Conservation (phyloP, 2,888 invertebrate genomes). For the Himalopsyche japonica region DNA sequence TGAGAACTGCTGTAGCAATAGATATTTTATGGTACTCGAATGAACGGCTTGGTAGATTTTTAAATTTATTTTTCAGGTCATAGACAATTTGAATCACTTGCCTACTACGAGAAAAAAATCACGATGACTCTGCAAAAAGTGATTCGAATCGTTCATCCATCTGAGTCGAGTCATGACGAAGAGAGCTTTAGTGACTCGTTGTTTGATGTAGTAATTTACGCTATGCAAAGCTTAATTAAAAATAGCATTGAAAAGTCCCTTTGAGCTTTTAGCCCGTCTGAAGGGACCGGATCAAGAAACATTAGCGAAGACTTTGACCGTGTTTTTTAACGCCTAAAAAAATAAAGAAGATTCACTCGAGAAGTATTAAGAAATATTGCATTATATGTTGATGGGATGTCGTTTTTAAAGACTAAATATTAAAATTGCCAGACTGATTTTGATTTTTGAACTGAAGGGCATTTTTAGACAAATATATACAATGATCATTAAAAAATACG, state of each 20-base stretch:
- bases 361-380: background rate
- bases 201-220: background rate
- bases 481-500: no score
- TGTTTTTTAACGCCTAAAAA: background rate
- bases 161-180: background rate
- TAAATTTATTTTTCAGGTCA: no score
- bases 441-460: no score
- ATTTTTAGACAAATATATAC: no score
- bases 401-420: no score
- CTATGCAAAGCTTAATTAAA: conserved; percentile 6
- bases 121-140: background rate
- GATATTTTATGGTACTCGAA: no score
- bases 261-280: background rate
- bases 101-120: background rate
- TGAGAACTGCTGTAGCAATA: no score
- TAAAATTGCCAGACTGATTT: no score
- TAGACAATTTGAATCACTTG: no score
- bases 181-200: background rate
- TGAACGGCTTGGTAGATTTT: no score
- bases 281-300: background rate
- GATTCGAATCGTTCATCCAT: background rate
- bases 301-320: background rate
- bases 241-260: conserved; percentile 5
- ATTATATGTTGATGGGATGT: background rate
- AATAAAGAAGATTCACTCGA: background rate